Evolutionary conservation across 2,888 invertebrate genomes (phyloP).

Genomic region (Tenthredo mesomela): DNA sequence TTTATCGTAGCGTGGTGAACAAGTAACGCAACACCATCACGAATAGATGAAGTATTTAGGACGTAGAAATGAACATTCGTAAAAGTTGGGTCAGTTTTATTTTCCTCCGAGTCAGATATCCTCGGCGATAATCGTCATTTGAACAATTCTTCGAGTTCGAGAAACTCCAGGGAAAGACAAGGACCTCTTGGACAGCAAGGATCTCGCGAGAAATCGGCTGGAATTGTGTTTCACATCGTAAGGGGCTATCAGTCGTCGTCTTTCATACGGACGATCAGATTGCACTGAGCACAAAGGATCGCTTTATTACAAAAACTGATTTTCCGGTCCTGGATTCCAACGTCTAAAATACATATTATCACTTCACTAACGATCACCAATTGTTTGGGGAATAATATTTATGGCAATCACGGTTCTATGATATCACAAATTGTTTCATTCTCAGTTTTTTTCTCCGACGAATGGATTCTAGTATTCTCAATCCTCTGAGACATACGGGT

Average conservation of each 20-base stretch:
- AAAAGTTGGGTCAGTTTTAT: neutral
- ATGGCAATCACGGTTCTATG: neutral
- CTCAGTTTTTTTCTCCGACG: neutral
- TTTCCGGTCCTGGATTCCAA: neutral
- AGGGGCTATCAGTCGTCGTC: conserved; percentile 45
- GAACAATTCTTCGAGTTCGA: neutral
- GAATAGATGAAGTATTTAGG: neutral
- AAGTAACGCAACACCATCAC: neutral
- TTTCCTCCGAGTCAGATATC: neutral
- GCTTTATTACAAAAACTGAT: conserved; percentile 26
- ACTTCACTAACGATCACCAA: neutral
- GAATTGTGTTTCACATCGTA: conserved; percentile 42
- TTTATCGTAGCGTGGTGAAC: neutral
- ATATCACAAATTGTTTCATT: neutral
- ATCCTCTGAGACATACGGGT: neutral
- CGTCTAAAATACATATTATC: neutral
- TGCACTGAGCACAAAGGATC: conserved; percentile 45
- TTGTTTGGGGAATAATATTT: neutral
- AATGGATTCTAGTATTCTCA: neutral
- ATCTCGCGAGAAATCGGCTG: neutral
- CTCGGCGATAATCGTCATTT: conserved; percentile 8
- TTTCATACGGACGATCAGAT: conserved; percentile 40
- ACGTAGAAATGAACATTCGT: neutral
- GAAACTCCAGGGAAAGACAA: neutral
- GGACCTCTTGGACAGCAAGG: neutral